Base-by-base conservation (phyloP, 2,888 invertebrate species). In the Suillia variegata region DNA sequence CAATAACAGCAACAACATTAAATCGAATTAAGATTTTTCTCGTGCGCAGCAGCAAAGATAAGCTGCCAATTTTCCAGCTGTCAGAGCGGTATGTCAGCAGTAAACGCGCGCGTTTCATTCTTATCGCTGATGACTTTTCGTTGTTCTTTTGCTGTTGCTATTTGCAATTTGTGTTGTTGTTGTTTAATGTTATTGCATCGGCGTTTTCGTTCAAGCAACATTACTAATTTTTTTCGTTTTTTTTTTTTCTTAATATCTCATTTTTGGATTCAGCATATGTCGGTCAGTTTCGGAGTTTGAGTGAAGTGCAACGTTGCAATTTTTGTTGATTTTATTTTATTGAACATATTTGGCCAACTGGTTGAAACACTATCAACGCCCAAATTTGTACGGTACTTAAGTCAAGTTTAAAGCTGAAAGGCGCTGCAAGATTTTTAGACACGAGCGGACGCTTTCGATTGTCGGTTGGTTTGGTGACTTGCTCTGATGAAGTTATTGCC, bases 351-450 rank as follows among this genome's bases (percentile, higher is more conserved):
- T 31, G 10, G 22, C 34, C 12, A 49, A 56, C 56, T 56, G 49
- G 56, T 56, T 17, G 24, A 34, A 56, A 49, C 56, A 50, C 38
- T 56, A 22, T 15, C 56, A 48, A 56, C 56, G 56, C 56, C 56
- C 56, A 56, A 56, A 56, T 22, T 47, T 48, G 13, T 42, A 15
- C 21, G 13, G n/a, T 52, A n/a, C n/a, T n/a, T n/a, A n/a, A n/a
- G n/a, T n/a, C n/a, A n/a, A n/a, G n/a, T n/a, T n/a, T n/a, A n/a
- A n/a, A n/a, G n/a, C n/a, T n/a, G n/a, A n/a, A n/a, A n/a, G n/a
- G n/a, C n/a, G n/a, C n/a, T n/a, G n/a, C n/a, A n/a, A n/a, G n/a
- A n/a, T n/a, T n/a, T n/a, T n/a, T n/a, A n/a, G n/a, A n/a, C n/a
- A n/a, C n/a, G n/a, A n/a, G n/a, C n/a, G n/a, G n/a, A n/a, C n/a